A percentile compares a stretch with the other conserved stretches of the same genome.
phyloP scores from a whole-genome alignment of 1,140 invertebrate species.

The Pissodes strobi region DNA sequence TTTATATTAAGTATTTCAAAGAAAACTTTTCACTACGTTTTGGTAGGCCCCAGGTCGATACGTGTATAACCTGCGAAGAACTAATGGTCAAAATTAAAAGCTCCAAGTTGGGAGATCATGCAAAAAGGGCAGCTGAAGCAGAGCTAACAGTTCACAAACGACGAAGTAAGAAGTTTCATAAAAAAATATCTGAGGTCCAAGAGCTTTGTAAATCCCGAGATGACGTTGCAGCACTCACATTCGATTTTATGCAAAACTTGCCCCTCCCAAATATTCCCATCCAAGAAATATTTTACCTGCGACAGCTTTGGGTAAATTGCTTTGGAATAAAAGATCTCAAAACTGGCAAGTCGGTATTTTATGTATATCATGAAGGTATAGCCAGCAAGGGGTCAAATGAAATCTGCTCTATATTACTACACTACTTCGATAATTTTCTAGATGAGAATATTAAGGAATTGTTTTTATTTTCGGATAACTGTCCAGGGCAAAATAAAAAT shows the following conservation, averaged over 20 bases:
- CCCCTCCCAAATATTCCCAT: slow-evolving; percentile 21
- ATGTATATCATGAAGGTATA: slow-evolving; percentile 42
- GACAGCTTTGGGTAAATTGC: slow-evolving; percentile 43
- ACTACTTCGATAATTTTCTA: slow-evolving; percentile 20
- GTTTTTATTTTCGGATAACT: slow-evolving; percentile 40
- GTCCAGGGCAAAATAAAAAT: slow-evolving; percentile 44
- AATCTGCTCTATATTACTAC: slow-evolving; percentile 29
- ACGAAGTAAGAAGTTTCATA: slow-evolving; percentile 45
- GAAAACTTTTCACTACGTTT: no score
- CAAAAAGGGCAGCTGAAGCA: no score
- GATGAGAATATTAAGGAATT: slow-evolving; percentile 40
- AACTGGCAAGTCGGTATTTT: slow-evolving; percentile 33
- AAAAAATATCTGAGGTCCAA: slow-evolving; percentile 35
- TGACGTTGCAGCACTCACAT: slow-evolving; percentile 33
- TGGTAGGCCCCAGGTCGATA: no score
- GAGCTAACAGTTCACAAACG: slow-evolving; percentile 24
- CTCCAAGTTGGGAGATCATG: no score
- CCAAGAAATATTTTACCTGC: slow-evolving; percentile 34
- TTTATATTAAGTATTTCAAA: no score
- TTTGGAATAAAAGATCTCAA: slow-evolving; percentile 41
- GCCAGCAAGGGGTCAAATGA: slow-evolving; percentile 40
- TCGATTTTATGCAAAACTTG: slow-evolving; percentile 53
- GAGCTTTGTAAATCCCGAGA: slow-evolving; percentile 33
- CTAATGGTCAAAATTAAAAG: no score
- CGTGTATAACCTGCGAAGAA: no score